Percentiles rank a stretch among this genome's conserved stretches.
phyloP scores from a whole-genome alignment of 2,113 vertebrate genomes.

The Asarcornis scutulata region DNA sequence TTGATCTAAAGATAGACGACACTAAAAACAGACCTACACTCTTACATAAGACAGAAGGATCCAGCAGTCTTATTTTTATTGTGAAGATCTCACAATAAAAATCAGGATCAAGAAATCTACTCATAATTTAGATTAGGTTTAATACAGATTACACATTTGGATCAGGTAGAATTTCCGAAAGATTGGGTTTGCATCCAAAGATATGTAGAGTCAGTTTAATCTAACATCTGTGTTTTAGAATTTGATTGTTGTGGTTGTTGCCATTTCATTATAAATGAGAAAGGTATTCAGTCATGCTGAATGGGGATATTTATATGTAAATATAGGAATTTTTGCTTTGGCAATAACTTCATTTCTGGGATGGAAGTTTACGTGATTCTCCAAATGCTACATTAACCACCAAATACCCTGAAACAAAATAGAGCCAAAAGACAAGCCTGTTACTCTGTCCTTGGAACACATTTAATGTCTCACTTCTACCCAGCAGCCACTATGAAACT shows the following conservation, averaged over 20 bases:
- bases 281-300: constrained; percentile 71
- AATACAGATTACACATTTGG: constrained; percentile 31
- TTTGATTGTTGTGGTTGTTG: constrained; percentile 64
- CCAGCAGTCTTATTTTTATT: background rate
- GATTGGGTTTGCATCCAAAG: constrained; percentile 55
- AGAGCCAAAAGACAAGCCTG: constrained; percentile 43
- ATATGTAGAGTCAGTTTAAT: constrained; percentile 68
- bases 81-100: background rate
- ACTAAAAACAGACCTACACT: constrained; percentile 6
- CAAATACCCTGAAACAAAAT: background rate
- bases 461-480: background rate
- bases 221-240: constrained; percentile 69
- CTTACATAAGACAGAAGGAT: background rate
- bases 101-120: constrained; percentile 11
- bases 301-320: constrained; percentile 78
- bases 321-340: constrained; percentile 72
- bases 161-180: constrained; percentile 60
- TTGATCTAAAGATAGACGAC: background rate
- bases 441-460: background rate
- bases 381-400: constrained; percentile 48
- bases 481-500: background rate
- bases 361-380: constrained; percentile 57
- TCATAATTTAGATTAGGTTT: constrained; percentile 49
- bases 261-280: constrained; percentile 67
- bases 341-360: constrained; percentile 63